Base-by-base conservation (phyloP, 2,797 vertebrate species). In the Pangasius mekongensis region DNA sequence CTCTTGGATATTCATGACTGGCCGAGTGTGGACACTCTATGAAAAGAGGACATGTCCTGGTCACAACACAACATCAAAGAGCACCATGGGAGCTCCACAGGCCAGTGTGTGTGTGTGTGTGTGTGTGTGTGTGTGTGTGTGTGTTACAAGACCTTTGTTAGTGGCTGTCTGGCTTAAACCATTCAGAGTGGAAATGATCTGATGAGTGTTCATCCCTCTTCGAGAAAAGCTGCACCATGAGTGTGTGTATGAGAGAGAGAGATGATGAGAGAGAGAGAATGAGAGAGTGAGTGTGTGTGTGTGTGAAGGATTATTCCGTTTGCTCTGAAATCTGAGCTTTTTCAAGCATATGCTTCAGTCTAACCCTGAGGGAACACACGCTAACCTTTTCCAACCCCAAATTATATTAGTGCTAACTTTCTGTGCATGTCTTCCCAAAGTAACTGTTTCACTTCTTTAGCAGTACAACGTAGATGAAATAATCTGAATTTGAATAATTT, bases 1-100 rank as follows among this genome's bases (percentile, higher is more conserved):
- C 94, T 95, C 96, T 96, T 97, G 95, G 96, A 96, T 96, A 97
- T 96, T 97, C 96, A 97, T 97, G 96, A 96, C 94, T 87, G 94
- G 92, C 93, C 92, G 89, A 95, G 95, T 93, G 91, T 93, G 92
- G 94, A 94, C 43, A 84, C n/a, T 84, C 89, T 93, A 91, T 95
- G 94, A 96, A 96, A 94, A 94, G 95, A 94, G 69, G 92, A 95
- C 95, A 94, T 92, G 92, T 94, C 92, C 93, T 94, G 95, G 95
- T 95, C 94, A 92, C 94, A 95, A 95, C 96, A 95, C 95, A 92
- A 96, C 95, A 96, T 96, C 96, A 96, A 97, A 97, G 96, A 94
- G 93, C 91, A 91, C 90, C 85, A 87, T 83, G 92, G 94, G 94
- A 93, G 94, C 90, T 74, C 92, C 39, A 73, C 77, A 89, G 89